Conservation (phyloP, 2,888 invertebrate species). For the Heteropelma amictum region DNA sequence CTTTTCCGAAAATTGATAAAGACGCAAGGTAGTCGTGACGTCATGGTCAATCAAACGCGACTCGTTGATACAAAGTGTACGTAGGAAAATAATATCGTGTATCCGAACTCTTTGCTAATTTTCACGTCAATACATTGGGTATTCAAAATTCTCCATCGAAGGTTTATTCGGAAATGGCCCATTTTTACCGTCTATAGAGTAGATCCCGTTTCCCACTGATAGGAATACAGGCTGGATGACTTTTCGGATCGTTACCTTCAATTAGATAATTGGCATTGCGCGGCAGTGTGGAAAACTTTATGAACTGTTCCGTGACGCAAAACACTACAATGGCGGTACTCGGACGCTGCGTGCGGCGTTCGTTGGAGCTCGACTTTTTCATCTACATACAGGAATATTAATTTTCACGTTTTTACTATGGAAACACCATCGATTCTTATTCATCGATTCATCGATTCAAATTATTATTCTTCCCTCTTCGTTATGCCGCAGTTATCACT, state of each 20-base stretch:
- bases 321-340: constrained; percentile 39
- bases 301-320: constrained; percentile 54
- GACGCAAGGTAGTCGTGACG: too few relatives aligned
- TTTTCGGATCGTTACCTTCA: constrained; percentile 65
- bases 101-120: too few relatives aligned
- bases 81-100: too few relatives aligned
- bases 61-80: too few relatives aligned
- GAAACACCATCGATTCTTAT: not conserved
- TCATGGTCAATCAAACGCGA: too few relatives aligned
- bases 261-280: constrained; percentile 72
- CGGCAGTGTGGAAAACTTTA: constrained; percentile 52
- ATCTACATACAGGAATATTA: not conserved
- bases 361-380: constrained; percentile 3
- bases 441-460: not conserved
- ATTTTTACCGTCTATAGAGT: not conserved
- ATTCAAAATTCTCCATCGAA: too few relatives aligned
- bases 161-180: too few relatives aligned
- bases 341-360: constrained; percentile 14
- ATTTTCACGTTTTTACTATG: not conserved
- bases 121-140: too few relatives aligned
- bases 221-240: constrained; percentile 18
- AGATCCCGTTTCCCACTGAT: constrained; percentile 26
- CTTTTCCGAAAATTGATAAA: too few relatives aligned
- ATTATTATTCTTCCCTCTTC: not conserved
- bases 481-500: too few relatives aligned